phyloP scores from a whole-genome alignment of 2,888 invertebrate genomes.

The Acleris literana region DNA sequence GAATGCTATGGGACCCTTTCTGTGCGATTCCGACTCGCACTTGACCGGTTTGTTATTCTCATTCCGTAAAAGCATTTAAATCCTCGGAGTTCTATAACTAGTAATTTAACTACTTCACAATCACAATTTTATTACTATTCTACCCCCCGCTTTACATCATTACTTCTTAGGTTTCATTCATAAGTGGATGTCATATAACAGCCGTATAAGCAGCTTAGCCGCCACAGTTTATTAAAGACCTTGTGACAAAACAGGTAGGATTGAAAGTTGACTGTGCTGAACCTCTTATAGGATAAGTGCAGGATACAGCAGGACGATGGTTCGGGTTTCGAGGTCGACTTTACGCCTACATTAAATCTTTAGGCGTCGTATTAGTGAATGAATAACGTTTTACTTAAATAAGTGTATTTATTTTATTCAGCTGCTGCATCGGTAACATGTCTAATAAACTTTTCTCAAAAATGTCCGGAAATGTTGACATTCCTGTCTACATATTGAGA shows the following conservation, averaged over 20 bases:
- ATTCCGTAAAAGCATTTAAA: too few species aligned
- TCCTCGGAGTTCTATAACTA: too few species aligned
- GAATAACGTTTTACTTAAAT: background rate
- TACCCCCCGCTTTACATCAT: constrained; percentile 8
- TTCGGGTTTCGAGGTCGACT: constrained; percentile 31
- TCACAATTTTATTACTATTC: background rate
- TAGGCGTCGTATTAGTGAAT: constrained; percentile 5
- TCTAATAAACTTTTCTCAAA: too few species aligned
- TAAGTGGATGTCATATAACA: constrained; percentile 30
- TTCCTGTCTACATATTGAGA: too few species aligned
- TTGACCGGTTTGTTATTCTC: too few species aligned
- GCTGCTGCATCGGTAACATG: too few species aligned
- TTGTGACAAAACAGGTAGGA: background rate
- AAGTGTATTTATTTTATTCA: too few species aligned
- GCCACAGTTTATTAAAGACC: background rate
- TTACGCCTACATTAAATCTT: constrained; percentile 33
- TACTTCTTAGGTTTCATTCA: constrained; percentile 34
- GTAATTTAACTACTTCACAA: too few species aligned
- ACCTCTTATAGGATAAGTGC: background rate
- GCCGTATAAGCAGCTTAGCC: constrained; percentile 7
- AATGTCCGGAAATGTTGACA: too few species aligned
- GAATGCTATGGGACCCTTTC: too few species aligned
- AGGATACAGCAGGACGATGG: constrained; percentile 24
- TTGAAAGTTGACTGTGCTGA: constrained; percentile 3
- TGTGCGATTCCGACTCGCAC: too few species aligned